These are phyloP conservation scores for Holothuria glaberrima DNA, from an alignment of 35 echinoderm and acorn worm genomes.

Conservation along the genomic window DNA sequence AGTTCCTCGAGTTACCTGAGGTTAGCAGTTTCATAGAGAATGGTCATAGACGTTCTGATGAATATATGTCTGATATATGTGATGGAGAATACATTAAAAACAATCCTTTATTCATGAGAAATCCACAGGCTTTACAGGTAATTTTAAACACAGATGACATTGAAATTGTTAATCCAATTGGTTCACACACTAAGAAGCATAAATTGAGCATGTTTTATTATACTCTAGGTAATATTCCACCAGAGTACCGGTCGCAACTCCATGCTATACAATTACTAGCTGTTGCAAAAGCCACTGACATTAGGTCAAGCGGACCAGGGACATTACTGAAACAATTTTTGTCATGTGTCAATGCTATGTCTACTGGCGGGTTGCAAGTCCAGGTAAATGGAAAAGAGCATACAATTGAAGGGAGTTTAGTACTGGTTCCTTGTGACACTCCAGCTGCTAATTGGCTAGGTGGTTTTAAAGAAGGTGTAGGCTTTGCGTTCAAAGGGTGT, in stretches of 20 bases:
- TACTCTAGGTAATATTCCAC: conserved; percentile 47
- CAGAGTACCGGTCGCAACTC: conserved; percentile 35
- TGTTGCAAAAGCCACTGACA: conserved; percentile 64
- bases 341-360: conserved; percentile 52
- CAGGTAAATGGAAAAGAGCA: conserved; percentile 24
- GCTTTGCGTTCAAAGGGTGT: conserved; percentile 71
- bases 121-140: neutral
- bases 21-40: neutral
- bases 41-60: conserved; percentile 1
- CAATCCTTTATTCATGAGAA: neutral
- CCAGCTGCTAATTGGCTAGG: conserved; percentile 67
- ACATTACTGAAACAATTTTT: conserved; percentile 7
- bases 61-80: conserved; percentile 50
- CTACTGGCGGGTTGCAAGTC: conserved; percentile 36
- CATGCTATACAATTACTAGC: conserved; percentile 55
- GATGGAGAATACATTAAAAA: conserved; percentile 50
- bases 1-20: neutral
- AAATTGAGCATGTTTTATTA: conserved; percentile 65
- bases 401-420: conserved; percentile 56
- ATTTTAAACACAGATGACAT: conserved; percentile 53
- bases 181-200: conserved; percentile 56
- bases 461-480: conserved; percentile 77
- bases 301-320: neutral
- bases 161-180: conserved; percentile 65
- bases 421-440: conserved; percentile 65